phyloP scores from a whole-genome alignment of 37 sponge, comb jelly and placozoan genomes.

The Geodia barretti region DNA sequence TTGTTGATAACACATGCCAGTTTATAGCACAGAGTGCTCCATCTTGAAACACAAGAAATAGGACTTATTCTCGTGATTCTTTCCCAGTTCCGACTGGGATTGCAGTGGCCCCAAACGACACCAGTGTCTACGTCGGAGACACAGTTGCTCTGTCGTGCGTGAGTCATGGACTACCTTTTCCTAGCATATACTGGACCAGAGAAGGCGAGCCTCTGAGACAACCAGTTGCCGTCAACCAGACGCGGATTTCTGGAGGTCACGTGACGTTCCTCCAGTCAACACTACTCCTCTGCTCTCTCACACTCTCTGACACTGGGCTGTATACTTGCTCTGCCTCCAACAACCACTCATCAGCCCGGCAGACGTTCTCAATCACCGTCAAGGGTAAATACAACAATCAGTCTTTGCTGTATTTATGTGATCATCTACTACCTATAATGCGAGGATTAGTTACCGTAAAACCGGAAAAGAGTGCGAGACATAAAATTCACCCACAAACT shows the following conservation, averaged over 20 bases:
- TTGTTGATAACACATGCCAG: no score
- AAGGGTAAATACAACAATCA: background rate
- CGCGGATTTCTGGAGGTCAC: background rate
- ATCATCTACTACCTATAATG: no score
- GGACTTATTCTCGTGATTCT: background rate
- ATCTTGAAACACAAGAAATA: no score
- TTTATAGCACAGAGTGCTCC: no score
- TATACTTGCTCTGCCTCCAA: slow-evolving; percentile 23
- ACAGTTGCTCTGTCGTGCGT: slow-evolving; percentile 3
- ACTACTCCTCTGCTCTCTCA: slow-evolving; percentile 8
- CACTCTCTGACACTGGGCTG: slow-evolving; percentile 10
- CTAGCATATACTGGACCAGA: slow-evolving; percentile 17
- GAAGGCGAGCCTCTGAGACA: slow-evolving; percentile 12
- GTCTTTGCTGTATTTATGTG: no score
- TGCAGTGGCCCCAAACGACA: background rate
- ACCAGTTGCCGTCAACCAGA: background rate
- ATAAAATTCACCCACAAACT: no score
- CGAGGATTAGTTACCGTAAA: no score
- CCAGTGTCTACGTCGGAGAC: background rate
- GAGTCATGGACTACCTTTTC: slow-evolving; percentile 28
- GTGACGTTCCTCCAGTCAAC: background rate
- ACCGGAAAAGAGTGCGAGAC: no score
- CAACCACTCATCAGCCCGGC: background rate
- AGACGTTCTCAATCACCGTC: background rate
- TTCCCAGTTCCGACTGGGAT: background rate